These are phyloP conservation scores for Agrotis clavis DNA, from an alignment of 2,888 invertebrate species.

Conservation along the genomic window DNA sequence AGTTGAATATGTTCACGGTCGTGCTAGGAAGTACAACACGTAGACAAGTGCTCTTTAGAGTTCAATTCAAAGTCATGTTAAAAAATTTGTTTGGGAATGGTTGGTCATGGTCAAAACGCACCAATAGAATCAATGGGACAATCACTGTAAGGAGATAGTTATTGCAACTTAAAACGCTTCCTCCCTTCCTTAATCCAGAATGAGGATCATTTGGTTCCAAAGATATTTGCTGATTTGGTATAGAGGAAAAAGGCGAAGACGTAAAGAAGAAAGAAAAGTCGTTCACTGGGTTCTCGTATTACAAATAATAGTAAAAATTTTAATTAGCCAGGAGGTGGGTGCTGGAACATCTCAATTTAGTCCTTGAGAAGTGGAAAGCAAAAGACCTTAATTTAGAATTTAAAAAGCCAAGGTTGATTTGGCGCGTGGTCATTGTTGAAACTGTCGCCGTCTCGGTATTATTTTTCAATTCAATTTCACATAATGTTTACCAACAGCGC, in stretches of 20 bases:
- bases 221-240: background rate
- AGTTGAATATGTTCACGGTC: too few relatives aligned
- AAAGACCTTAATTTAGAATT: background rate
- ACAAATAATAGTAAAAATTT: slow-evolving; percentile 7
- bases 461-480: background rate
- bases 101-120: slow-evolving; percentile 1
- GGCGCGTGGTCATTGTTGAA: background rate
- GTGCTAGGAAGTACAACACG: too few relatives aligned
- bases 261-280: slow-evolving; percentile 38
- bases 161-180: background rate
- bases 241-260: slow-evolving; percentile 16
- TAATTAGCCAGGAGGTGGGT: background rate
- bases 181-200: background rate
- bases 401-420: too few relatives aligned
- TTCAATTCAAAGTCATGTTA: slow-evolving; percentile 11
- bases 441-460: background rate
- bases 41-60: too few relatives aligned
- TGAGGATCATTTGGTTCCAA: background rate
- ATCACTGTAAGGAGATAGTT: background rate
- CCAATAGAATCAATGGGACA: slow-evolving; percentile 14
- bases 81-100: slow-evolving; percentile 17
- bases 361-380: slow-evolving; percentile 7
- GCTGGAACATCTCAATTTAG: slow-evolving; percentile 5
- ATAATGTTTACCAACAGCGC: background rate
- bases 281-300: background rate